phyloP scores from a whole-genome alignment of 2,888 invertebrate genomes.

The Ganaspis brasiliensis region DNA sequence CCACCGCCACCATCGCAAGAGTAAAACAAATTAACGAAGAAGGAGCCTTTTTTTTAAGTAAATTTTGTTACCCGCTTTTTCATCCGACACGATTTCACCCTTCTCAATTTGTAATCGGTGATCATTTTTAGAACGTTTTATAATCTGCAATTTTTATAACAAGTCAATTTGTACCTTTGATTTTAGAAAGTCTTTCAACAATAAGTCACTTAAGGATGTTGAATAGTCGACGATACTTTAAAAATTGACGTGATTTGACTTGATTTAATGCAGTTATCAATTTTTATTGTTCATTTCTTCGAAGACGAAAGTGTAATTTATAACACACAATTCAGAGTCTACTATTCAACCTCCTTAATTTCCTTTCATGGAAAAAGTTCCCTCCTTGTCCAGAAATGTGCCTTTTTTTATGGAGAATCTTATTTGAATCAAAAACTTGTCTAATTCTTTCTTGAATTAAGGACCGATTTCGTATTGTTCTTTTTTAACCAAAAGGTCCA shows the following conservation, averaged over 20 bases:
- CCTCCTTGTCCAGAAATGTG: constrained; percentile 40
- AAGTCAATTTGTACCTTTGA: not conserved
- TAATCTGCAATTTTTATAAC: constrained; percentile 21
- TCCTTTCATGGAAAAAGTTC: constrained; percentile 3
- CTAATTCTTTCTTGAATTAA: not conserved
- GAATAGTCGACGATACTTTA: not conserved
- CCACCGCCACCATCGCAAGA: constrained; percentile 77
- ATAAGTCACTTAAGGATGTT: not conserved
- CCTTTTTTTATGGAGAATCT: constrained; percentile 40
- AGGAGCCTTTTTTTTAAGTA: constrained; percentile 35
- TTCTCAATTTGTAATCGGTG: not conserved
- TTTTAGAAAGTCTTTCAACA: not conserved
- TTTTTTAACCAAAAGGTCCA: not conserved
- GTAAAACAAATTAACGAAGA: constrained; percentile 76
- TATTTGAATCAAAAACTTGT: constrained; percentile 7
- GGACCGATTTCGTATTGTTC: not conserved
- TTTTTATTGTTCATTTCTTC: too few species aligned
- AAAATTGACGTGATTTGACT: too few species aligned
- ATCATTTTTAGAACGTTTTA: constrained; percentile 5
- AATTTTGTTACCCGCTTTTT: not conserved
- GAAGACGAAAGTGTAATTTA: too few species aligned
- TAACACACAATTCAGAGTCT: not conserved
- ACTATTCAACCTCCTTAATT: not conserved
- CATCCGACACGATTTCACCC: not conserved
- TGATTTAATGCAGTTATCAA: too few species aligned